phyloP scores from a whole-genome alignment of 2,113 vertebrate species.

The Istiophorus platypterus region DNA sequence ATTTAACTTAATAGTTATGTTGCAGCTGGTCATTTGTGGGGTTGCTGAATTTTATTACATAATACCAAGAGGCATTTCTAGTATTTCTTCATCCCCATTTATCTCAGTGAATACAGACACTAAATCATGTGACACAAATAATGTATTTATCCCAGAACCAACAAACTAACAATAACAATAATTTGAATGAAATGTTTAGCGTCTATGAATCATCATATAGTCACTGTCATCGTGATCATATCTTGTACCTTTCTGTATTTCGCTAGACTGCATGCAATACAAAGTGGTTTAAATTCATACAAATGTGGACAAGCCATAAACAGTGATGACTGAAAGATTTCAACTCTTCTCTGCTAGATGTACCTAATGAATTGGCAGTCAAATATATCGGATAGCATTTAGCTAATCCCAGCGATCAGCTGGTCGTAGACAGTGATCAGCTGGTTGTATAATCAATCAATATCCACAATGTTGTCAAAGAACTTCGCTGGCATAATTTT shows the following conservation, averaged over 20 bases:
- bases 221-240: too few relatives aligned
- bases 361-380: too few relatives aligned
- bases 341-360: neutral
- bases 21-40: neutral
- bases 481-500: neutral
- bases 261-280: neutral
- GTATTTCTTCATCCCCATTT: neutral
- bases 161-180: neutral
- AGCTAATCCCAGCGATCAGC: neutral
- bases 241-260: neutral
- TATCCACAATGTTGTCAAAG: neutral
- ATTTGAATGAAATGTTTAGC: neutral
- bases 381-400: too few relatives aligned
- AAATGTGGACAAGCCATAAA: neutral
- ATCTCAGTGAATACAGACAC: neutral
- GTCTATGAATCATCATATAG: neutral
- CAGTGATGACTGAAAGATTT: neutral
- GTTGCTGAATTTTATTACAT: neutral
- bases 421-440: neutral
- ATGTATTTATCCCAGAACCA: neutral
- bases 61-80: neutral
- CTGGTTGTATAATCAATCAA: neutral
- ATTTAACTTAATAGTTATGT: neutral
- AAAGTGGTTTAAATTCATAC: neutral
- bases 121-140: neutral